These are phyloP conservation scores for Microcebus murinus DNA, from an alignment of 2,113 vertebrate species.

Conservation along the genomic window DNA sequence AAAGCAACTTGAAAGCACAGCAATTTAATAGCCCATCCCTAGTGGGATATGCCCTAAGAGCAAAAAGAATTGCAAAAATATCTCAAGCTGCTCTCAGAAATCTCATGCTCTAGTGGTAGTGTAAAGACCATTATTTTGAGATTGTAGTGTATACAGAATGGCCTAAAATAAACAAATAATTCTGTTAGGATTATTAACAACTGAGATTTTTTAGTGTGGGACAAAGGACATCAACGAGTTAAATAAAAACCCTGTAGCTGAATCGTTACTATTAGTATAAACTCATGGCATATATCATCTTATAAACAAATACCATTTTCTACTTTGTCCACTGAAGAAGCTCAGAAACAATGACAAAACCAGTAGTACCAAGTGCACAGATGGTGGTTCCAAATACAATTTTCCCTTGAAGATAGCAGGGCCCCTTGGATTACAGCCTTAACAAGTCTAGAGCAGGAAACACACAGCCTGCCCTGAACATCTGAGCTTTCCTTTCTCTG, in stretches of 20 bases:
- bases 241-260: background rate
- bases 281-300: background rate
- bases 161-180: background rate
- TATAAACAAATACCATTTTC: conserved; percentile 12
- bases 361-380: background rate
- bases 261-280: background rate
- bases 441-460: background rate
- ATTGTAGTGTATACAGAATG: background rate
- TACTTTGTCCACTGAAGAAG: background rate
- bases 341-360: background rate
- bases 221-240: background rate
- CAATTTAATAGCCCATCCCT: background rate
- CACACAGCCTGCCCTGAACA: background rate
- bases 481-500: background rate
- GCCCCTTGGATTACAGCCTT: background rate
- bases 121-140: background rate
- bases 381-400: background rate
- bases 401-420: background rate
- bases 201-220: background rate
- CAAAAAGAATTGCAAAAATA: background rate
- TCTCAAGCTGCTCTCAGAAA: background rate
- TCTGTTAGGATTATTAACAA: background rate
- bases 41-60: background rate
- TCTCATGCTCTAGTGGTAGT: background rate
- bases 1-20: conserved; percentile 23